phyloP scores from a whole-genome alignment of 2,888 invertebrate genomes.

The Drosophila kambysellisi region DNA sequence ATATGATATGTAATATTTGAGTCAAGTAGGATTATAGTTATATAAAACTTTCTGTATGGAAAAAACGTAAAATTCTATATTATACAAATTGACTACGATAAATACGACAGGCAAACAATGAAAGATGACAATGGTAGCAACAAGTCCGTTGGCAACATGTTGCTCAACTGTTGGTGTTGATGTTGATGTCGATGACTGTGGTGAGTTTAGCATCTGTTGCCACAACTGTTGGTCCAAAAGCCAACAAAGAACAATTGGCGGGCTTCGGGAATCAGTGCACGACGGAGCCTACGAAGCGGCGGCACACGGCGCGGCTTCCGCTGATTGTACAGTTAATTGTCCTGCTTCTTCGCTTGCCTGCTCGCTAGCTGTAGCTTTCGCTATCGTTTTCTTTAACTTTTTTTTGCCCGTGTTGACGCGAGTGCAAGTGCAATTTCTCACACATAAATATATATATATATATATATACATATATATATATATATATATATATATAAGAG shows the following conservation, averaged over 20 bases:
- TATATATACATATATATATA: not conserved
- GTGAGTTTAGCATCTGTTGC: conserved; percentile 33
- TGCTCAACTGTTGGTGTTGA: conserved; percentile 25
- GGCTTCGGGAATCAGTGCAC: conserved; percentile 57
- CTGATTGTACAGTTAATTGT: conserved; percentile 29
- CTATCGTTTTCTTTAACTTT: not conserved
- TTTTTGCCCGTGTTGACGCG: conserved; percentile 32
- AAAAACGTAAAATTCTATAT: not conserved
- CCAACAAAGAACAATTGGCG: conserved; percentile 29
- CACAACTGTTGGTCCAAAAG: conserved; percentile 12
- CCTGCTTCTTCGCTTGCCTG: not conserved
- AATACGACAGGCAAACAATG: not conserved
- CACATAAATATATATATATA: not conserved
- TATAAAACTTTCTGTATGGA: not conserved
- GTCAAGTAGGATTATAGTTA: not conserved
- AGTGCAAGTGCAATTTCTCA: conserved; percentile 20
- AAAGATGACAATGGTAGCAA: conserved; percentile 26
- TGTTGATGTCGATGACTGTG: conserved; percentile 24
- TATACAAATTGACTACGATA: not conserved
- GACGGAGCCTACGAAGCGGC: conserved; percentile 60
- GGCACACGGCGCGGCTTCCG: conserved; percentile 60
- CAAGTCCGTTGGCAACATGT: conserved; percentile 64
- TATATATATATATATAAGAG: not conserved
- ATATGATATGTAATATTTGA: not conserved
- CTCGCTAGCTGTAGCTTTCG: not conserved